Conservation (phyloP, 2,797 vertebrate species). For the Protosalanx chinensis region DNA sequence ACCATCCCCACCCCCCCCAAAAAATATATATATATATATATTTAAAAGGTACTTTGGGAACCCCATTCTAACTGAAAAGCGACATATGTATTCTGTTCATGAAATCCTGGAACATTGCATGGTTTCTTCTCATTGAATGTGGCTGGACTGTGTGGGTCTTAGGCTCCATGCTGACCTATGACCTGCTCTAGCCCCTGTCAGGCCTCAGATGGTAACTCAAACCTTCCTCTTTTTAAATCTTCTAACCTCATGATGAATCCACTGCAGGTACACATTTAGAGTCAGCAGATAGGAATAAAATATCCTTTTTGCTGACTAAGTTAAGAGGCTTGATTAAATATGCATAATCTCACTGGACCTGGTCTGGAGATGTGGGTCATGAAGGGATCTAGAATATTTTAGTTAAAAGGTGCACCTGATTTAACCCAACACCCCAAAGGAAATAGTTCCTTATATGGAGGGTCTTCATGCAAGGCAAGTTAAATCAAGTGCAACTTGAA, state of each 20-base stretch:
- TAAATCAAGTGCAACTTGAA: not conserved
- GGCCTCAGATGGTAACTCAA: not conserved
- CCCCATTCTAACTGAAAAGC: not conserved
- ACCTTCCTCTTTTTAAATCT: not conserved
- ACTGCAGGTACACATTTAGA: too few relatives aligned
- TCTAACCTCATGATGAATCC: not conserved
- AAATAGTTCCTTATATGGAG: not conserved
- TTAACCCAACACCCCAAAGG: not conserved
- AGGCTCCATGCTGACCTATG: not conserved
- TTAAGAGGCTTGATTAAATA: not conserved
- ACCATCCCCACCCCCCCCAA: not conserved
- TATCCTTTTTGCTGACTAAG: too few relatives aligned
- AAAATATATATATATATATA: not conserved
- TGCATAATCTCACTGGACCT: not conserved
- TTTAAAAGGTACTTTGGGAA: not conserved
- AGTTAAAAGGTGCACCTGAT: not conserved
- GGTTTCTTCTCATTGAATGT: constrained; percentile 10
- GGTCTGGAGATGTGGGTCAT: not conserved
- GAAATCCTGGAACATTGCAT: constrained; percentile 19
- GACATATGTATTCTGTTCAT: not conserved
- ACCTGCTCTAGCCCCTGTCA: not conserved
- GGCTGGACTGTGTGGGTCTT: not conserved
- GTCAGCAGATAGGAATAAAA: too few relatives aligned
- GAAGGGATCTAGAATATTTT: not conserved
- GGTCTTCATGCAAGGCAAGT: not conserved